Base-by-base conservation (phyloP, 2,797 vertebrate species). In the Enteromius trimaculatus region DNA sequence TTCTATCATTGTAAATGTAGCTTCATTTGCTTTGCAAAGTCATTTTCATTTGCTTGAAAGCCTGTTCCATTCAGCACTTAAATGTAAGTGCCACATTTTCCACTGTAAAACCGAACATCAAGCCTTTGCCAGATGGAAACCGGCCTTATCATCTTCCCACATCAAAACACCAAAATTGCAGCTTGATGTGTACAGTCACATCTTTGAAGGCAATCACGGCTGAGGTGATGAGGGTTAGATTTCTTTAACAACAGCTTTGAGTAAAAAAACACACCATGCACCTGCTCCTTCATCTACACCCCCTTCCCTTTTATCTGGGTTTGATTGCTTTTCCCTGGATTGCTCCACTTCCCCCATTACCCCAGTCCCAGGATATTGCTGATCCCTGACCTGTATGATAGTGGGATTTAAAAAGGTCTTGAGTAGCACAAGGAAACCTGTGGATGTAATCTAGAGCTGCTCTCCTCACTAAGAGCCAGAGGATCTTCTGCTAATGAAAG, bases 251-350 rank as follows among this genome's bases (percentile, higher is more conserved):
- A 84, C 81, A 84, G 76, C 86, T 79, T 69, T 79, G 74, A 87
- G 84, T 79, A 85, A 87, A 86, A 86, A 87, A 87, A 82, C 47
- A 85, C n/a, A 76, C 55, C 58, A 51, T 75, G 72, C 86, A 88
- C 86, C 87, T 88, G 87, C 84, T 85, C 82, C 79, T 62, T 75
- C 77, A 65, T 77, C 21, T 47, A 76, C 39, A 23, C 69, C 78
- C 31, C 16, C 84, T 47, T 79, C 82, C 70, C 82, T 84, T 88
- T 88, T 88, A 88, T 88, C 84, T 87, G 68, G 39, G 68, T 60
- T 84, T 87, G 87, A 88, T 88, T 88, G 87, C 86, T 87, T 87
- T 88, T 80, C 76, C 72, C 75, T 85, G 71, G 79, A 85, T 85
- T 72, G 80, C 39, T 80, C 75, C 86, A 86, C 84, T 85, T 85